phyloP scores from a whole-genome alignment of 2,888 invertebrate genomes.

The Epicampocera succincta region DNA sequence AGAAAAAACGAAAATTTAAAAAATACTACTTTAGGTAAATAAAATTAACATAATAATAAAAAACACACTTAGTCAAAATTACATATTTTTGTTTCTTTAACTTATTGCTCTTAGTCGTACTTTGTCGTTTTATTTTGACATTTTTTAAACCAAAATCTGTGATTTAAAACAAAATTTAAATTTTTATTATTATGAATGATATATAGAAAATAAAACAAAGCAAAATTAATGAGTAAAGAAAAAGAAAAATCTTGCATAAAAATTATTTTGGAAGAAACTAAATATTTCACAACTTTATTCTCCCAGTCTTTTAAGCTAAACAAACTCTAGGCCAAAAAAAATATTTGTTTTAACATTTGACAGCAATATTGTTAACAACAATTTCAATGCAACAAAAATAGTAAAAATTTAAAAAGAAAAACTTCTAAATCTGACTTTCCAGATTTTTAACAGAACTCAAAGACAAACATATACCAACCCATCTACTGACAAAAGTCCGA shows the following conservation, averaged over 20 bases:
- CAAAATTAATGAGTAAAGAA: conserved; percentile 53
- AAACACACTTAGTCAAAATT: conserved; percentile 78
- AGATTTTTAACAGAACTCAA: not conserved
- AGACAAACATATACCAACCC: conserved; percentile 10
- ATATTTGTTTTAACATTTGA: conserved; percentile 69
- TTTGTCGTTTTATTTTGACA: conserved; percentile 77
- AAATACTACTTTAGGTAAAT: conserved; percentile 76
- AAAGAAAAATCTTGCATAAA: conserved; percentile 40
- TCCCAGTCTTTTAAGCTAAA: conserved; percentile 71
- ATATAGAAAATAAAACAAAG: conserved; percentile 60
- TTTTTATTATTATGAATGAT: conserved; percentile 72
- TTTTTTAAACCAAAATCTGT: conserved; percentile 79
- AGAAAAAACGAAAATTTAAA: conserved; percentile 73
- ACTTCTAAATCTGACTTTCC: not conserved
- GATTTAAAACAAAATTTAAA: conserved; percentile 81
- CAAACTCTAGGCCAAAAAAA: conserved; percentile 60
- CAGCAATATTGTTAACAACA: conserved; percentile 34
- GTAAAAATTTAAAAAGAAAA: conserved; percentile 7
- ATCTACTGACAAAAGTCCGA: conserved; percentile 76
- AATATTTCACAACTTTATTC: conserved; percentile 51
- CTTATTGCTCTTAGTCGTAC: conserved; percentile 76
- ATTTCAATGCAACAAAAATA: conserved; percentile 23
- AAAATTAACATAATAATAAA: conserved; percentile 70
- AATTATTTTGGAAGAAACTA: conserved; percentile 43
- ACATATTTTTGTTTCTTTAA: conserved; percentile 71